phyloP scores from a whole-genome alignment of 2,888 invertebrate species.

The Rhingia campestris region DNA sequence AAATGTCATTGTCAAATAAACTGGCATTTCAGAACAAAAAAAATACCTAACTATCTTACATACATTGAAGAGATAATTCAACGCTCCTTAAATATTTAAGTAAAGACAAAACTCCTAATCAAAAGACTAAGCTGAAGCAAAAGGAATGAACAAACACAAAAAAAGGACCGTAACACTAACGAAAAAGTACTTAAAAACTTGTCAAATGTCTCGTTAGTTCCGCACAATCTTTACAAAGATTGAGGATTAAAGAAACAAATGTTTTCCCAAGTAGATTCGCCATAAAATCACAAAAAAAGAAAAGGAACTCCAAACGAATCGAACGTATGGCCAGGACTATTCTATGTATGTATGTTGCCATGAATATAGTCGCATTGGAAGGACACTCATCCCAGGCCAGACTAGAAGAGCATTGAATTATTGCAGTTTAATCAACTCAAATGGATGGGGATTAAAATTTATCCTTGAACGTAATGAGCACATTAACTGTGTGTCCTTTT shows the following conservation, averaged over 20 bases:
- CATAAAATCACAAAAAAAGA: not conserved
- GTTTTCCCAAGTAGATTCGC: constrained; percentile 16
- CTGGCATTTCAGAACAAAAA: too few relatives aligned
- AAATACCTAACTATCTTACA: too few relatives aligned
- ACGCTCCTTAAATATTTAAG: too few relatives aligned
- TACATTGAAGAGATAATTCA: too few relatives aligned
- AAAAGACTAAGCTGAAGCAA: not conserved
- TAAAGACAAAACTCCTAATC: too few relatives aligned
- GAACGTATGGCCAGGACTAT: constrained; percentile 15
- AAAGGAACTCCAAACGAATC: not conserved
- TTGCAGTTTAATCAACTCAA: constrained; percentile 56
- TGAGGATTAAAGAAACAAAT: constrained; percentile 42
- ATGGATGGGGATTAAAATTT: constrained; percentile 49
- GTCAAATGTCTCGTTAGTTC: constrained; percentile 49
- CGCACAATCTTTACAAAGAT: constrained; percentile 30
- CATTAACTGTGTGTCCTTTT: constrained; percentile 29
- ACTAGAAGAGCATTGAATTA: constrained; percentile 41
- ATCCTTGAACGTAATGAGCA: constrained; percentile 43
- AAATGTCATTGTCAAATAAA: too few relatives aligned
- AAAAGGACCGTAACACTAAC: not conserved
- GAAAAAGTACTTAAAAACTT: constrained; percentile 45
- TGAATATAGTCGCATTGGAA: constrained; percentile 16
- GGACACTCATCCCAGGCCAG: constrained; percentile 23
- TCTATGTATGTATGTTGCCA: not conserved
- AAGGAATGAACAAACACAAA: not conserved